These are phyloP conservation scores for Esperia sulphurella DNA, from an alignment of 2,888 invertebrate species.

Conservation along the genomic window DNA sequence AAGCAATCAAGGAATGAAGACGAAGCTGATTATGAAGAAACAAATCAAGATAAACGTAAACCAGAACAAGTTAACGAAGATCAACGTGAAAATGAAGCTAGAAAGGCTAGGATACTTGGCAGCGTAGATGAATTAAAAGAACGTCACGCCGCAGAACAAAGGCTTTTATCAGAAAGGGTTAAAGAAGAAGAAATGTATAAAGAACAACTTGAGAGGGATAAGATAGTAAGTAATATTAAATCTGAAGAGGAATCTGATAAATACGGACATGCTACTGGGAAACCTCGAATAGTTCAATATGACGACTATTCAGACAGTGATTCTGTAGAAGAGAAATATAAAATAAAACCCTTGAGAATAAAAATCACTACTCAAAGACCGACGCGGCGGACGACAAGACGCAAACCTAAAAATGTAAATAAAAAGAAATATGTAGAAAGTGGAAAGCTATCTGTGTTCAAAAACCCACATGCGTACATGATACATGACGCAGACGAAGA, in stretches of 20 bases:
- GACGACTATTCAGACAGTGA: conserved; percentile 54
- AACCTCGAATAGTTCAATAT: conserved; percentile 34
- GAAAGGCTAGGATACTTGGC: conserved; percentile 53
- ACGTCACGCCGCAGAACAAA: conserved; percentile 59
- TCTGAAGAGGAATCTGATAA: conserved; percentile 31
- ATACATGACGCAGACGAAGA: conserved; percentile 37
- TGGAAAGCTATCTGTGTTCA: conserved; percentile 59
- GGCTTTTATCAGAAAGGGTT: conserved; percentile 49
- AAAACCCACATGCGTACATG: conserved; percentile 52
- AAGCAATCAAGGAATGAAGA: conserved; percentile 25
- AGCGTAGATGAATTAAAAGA: conserved; percentile 62
- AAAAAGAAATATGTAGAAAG: conserved; percentile 28
- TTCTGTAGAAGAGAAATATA: conserved; percentile 46
- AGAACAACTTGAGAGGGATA: conserved; percentile 51
- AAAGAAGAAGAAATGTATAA: conserved; percentile 61
- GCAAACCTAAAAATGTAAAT: conserved; percentile 13
- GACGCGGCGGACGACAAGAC: conserved; percentile 15
- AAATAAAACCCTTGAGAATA: conserved; percentile 24
- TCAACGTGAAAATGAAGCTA: conserved; percentile 51
- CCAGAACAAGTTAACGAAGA: conserved; percentile 34
- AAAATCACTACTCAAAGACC: conserved; percentile 16
- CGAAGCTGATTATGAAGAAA: conserved; percentile 43
- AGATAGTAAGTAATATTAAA: conserved; percentile 9
- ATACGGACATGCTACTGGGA: conserved; percentile 28
- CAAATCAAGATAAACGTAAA: conserved; percentile 32